phyloP scores from a whole-genome alignment of 2,797 vertebrate species.

The Falco concolor region DNA sequence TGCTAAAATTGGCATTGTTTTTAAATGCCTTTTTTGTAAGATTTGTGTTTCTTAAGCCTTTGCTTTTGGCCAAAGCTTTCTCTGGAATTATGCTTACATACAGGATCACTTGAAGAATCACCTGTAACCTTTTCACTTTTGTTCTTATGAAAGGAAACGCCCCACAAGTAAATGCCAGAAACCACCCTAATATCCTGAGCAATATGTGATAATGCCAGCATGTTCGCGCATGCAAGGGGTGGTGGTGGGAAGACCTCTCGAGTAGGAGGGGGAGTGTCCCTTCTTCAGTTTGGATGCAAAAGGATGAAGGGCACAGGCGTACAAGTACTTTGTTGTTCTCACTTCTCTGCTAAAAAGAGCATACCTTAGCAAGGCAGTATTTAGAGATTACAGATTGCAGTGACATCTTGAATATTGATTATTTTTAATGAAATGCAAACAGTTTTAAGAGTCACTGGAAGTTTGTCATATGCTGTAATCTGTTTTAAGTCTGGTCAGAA shows the following conservation, averaged over 20 bases:
- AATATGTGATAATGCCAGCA: not conserved
- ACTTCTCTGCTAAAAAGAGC: not conserved
- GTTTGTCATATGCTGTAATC: not conserved
- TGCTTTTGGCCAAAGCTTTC: not conserved
- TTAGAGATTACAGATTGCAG: not conserved
- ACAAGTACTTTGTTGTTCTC: not conserved
- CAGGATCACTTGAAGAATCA: not conserved
- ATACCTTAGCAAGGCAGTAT: not conserved
- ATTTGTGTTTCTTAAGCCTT: not conserved
- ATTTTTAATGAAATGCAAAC: not conserved
- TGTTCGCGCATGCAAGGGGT: fast-evolving
- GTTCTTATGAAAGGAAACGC: not conserved
- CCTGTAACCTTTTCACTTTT: not conserved
- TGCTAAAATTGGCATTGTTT: not conserved
- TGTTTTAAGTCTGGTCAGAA: not conserved
- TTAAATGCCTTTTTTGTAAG: not conserved
- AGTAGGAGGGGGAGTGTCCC: not conserved
- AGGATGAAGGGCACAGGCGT: not conserved
- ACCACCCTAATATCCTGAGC: not conserved
- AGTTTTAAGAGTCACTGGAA: not conserved
- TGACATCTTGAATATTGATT: not conserved
- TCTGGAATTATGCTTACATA: not conserved
- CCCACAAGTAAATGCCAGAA: not conserved
- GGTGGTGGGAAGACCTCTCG: not conserved
- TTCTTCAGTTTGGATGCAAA: not conserved